Conservation (phyloP, 2,888 invertebrate genomes). For the Tupiocoris notatus region DNA sequence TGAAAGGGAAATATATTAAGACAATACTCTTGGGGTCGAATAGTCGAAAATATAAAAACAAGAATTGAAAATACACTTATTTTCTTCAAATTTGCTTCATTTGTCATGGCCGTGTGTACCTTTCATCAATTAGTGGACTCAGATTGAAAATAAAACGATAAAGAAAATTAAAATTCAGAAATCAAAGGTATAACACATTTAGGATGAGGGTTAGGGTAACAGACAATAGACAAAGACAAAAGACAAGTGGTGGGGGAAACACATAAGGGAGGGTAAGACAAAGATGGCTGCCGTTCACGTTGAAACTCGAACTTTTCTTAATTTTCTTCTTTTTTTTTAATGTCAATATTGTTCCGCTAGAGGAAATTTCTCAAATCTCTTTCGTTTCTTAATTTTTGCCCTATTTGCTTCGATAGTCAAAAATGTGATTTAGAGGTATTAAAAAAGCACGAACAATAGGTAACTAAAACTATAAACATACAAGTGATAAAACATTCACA, state of each 20-base stretch:
- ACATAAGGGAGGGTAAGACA: conserved; percentile 44
- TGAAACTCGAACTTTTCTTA: conserved; percentile 11
- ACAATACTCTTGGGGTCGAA: no score
- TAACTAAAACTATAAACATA: conserved; percentile 47
- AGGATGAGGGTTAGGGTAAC: conserved; percentile 39
- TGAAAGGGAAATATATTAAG: no score
- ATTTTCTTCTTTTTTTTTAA: conserved; percentile 16
- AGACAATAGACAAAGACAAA: conserved; percentile 48
- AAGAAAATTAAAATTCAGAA: conserved; percentile 29
- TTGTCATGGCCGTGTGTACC: conserved; percentile 10
- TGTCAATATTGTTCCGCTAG: conserved; percentile 40
- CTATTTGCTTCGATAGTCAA: neutral
- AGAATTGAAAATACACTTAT: no score
- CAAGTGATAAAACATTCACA: conserved; percentile 48
- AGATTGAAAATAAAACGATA: conserved; percentile 19
- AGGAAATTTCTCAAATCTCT: no score
- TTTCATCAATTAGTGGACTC: neutral
- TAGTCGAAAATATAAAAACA: no score
- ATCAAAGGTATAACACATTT: conserved; percentile 25
- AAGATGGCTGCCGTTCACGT: conserved; percentile 49
- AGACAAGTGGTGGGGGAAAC: conserved; percentile 46
- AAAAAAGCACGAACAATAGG: conserved; percentile 46
- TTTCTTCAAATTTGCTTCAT: neutral
- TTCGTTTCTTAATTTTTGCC: no score
- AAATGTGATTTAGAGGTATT: conserved; percentile 19